phyloP scores from a whole-genome alignment of 1,140 invertebrate genomes.

The Drosophila gunungcola region DNA sequence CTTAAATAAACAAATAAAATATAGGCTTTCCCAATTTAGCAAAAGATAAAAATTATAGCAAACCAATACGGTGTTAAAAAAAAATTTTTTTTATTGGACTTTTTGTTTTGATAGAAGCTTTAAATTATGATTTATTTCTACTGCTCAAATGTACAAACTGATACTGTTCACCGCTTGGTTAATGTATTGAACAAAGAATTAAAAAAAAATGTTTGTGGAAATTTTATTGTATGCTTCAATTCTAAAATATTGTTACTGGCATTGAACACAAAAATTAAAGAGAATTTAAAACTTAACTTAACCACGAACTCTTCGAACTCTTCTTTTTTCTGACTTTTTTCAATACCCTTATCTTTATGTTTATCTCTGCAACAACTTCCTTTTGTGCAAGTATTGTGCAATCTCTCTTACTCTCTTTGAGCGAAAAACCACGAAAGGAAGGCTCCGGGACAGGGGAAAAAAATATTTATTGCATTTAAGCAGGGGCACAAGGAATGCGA shows the following conservation, averaged over 20 bases:
- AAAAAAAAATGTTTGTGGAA: too few relatives aligned
- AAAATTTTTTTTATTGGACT: too few relatives aligned
- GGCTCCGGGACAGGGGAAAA: slow-evolving; percentile 14
- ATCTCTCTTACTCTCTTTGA: slow-evolving; percentile 23
- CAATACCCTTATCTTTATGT: slow-evolving; percentile 16
- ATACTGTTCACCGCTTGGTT: too few relatives aligned
- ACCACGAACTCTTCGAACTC: neutral
- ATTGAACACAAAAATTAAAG: neutral
- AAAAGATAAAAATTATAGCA: too few relatives aligned
- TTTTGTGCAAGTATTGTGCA: slow-evolving; percentile 48
- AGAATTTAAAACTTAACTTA: neutral
- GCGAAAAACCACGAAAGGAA: neutral
- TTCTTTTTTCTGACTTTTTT: slow-evolving; percentile 2
- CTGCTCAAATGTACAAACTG: too few relatives aligned
- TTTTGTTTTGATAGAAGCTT: too few relatives aligned
- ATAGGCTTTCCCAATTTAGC: too few relatives aligned
- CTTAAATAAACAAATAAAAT: too few relatives aligned
- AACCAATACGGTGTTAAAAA: too few relatives aligned
- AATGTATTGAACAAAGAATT: too few relatives aligned
- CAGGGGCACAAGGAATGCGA: slow-evolving; percentile 4
- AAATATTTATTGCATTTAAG: slow-evolving; percentile 74
- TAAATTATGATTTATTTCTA: too few relatives aligned
- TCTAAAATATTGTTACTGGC: neutral
- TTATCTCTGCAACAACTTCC: slow-evolving; percentile 47
- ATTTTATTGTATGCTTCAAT: too few relatives aligned